Conservation (phyloP, 2,888 invertebrate genomes). For the Nephrotoma appendiculata region DNA sequence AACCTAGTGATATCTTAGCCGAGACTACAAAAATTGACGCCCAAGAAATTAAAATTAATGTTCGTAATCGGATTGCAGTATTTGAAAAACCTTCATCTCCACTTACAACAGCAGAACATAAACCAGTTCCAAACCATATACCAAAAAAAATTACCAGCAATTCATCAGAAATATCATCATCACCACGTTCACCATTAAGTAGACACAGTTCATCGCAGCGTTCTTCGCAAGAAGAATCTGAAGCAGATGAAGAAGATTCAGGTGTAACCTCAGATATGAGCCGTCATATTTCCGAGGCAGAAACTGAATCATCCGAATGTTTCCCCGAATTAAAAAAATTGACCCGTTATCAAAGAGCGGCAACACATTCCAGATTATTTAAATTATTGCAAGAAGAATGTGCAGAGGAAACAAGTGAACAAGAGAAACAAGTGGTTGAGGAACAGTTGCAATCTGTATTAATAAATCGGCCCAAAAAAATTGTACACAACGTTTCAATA, state of each 20-base stretch:
- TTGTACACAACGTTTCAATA: constrained; percentile 32
- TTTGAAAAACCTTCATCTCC: constrained; percentile 15
- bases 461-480: constrained; percentile 21
- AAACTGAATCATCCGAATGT: constrained; percentile 42
- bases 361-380: constrained; percentile 56
- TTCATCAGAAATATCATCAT: not conserved
- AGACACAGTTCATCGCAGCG: constrained; percentile 29
- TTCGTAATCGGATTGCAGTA: constrained; percentile 26
- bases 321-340: constrained; percentile 41
- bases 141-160: not conserved
- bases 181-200: constrained; percentile 16
- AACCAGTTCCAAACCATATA: not conserved
- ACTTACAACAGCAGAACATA: not conserved
- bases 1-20: not conserved
- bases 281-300: constrained; percentile 48
- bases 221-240: constrained; percentile 32
- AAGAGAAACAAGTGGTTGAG: not conserved
- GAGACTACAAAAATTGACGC: constrained; percentile 3
- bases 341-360: constrained; percentile 49
- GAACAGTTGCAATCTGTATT: constrained; percentile 7
- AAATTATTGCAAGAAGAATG: constrained; percentile 47
- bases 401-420: constrained; percentile 16
- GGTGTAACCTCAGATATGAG: constrained; percentile 57
- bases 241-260: constrained; percentile 48
- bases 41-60: constrained; percentile 23